These are phyloP conservation scores for Griposia aprilina DNA, from an alignment of 2,888 invertebrate genomes.

Conservation along the genomic window DNA sequence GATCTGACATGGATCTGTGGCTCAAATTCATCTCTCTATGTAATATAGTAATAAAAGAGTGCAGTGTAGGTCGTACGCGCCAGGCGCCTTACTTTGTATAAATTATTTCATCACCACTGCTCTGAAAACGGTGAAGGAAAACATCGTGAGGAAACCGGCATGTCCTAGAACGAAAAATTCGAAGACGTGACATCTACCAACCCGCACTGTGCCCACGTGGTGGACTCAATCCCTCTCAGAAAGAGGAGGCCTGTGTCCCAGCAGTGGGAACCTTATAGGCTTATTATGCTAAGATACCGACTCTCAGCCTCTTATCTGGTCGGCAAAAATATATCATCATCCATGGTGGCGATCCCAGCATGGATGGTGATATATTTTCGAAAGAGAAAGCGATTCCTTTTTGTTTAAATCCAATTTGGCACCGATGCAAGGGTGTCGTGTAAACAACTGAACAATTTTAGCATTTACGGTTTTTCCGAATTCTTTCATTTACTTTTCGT, in stretches of 20 bases:
- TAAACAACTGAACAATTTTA: slow-evolving; percentile 17
- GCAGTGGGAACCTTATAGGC: background rate
- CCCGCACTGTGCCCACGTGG: no score
- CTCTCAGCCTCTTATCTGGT: no score
- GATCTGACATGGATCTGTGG: no score
- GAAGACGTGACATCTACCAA: background rate
- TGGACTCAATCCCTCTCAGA: background rate
- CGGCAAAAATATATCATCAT: no score
- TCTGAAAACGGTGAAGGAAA: background rate
- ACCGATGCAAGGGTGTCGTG: background rate
- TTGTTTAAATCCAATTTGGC: slow-evolving; percentile 16
- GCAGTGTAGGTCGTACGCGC: background rate
- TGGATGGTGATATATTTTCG: no score
- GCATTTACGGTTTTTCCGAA: slow-evolving; percentile 20
- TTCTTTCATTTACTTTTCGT: slow-evolving; percentile 5
- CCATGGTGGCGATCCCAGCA: no score
- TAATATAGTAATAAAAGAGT: no score
- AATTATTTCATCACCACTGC: background rate
- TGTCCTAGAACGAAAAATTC: background rate
- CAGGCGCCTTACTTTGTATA: background rate
- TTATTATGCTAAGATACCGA: no score
- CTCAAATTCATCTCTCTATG: no score
- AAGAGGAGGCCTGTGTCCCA: background rate
- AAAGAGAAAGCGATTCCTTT: background rate
- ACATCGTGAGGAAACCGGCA: background rate